These are phyloP conservation scores for Zaprionus obscuricornis DNA, from an alignment of 2,888 invertebrate genomes.

Conservation along the genomic window DNA sequence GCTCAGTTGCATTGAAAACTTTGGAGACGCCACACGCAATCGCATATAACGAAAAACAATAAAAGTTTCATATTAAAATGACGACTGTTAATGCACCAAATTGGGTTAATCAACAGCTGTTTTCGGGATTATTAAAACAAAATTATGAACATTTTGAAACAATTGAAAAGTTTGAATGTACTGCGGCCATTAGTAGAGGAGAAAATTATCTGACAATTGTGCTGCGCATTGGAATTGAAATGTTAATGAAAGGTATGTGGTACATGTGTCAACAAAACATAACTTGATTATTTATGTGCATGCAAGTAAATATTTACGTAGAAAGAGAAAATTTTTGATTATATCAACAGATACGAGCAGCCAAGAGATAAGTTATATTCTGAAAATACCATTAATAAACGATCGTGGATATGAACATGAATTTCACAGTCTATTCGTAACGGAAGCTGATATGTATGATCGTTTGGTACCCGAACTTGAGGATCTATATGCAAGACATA, in stretches of 20 bases:
- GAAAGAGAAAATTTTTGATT: slow-evolving; percentile 1
- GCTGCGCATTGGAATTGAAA: slow-evolving; percentile 59
- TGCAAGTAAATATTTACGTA: neutral
- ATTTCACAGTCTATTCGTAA: slow-evolving; percentile 54
- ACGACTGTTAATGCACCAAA: slow-evolving; percentile 42
- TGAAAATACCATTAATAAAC: slow-evolving; percentile 67
- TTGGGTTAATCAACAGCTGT: slow-evolving; percentile 66
- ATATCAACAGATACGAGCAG: slow-evolving; percentile 32
- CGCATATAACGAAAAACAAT: neutral
- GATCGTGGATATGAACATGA: slow-evolving; percentile 55
- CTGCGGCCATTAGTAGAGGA: slow-evolving; percentile 64
- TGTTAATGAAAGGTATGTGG: slow-evolving; percentile 68
- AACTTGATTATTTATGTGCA: neutral
- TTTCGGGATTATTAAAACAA: slow-evolving; percentile 50
- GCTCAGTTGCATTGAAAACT: slow-evolving; percentile 28
- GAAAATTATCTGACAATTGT: slow-evolving; percentile 79
- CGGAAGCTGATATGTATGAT: slow-evolving; percentile 69
- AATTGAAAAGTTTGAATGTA: slow-evolving; percentile 53
- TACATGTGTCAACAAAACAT: neutral
- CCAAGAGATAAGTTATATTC: slow-evolving; percentile 55
- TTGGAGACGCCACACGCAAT: slow-evolving; percentile 8
- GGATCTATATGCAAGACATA: slow-evolving; percentile 48
- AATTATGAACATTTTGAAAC: slow-evolving; percentile 42
- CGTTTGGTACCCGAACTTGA: slow-evolving; percentile 73
- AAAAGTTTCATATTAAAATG: slow-evolving; percentile 9